Conservation (phyloP, 2,888 invertebrate genomes). For the Pyrgus malvae region DNA sequence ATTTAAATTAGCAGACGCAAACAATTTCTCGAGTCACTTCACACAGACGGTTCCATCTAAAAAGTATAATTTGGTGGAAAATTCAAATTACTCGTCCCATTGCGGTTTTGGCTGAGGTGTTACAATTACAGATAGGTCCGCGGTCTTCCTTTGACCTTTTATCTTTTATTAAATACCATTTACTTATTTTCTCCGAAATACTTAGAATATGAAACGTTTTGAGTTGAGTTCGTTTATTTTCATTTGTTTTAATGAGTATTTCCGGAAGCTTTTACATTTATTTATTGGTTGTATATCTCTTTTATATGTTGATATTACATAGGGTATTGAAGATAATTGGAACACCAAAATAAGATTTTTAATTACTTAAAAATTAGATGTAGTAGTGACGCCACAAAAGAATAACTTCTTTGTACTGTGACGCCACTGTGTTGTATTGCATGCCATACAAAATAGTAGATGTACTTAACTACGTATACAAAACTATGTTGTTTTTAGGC, state of each 20-base stretch:
- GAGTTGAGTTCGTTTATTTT: background rate
- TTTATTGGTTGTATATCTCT: too few relatives aligned
- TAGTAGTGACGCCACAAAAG: too few relatives aligned
- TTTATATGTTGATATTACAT: too few relatives aligned
- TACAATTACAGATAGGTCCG: constrained; percentile 1
- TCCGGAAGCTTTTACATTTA: background rate
- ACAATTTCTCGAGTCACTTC: background rate
- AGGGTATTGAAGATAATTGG: too few relatives aligned
- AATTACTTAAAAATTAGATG: too few relatives aligned
- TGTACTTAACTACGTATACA: too few relatives aligned
- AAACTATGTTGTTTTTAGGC: too few relatives aligned
- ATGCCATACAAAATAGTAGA: too few relatives aligned
- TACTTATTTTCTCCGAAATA: background rate
- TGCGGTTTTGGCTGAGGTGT: constrained; percentile 7
- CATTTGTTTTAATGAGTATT: background rate
- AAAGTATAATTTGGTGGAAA: constrained; percentile 13
- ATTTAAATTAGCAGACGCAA: too few relatives aligned
- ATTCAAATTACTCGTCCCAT: constrained; percentile 12
- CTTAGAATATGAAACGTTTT: background rate
- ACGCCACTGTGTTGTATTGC: too few relatives aligned
- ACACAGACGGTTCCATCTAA: background rate
- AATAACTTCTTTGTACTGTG: too few relatives aligned
- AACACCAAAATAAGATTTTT: too few relatives aligned
- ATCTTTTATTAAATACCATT: background rate
- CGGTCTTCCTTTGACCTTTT: background rate